Evolutionary conservation across 2,797 vertebrate genomes (phyloP).

Genomic region (Myotis vivesi): DNA sequence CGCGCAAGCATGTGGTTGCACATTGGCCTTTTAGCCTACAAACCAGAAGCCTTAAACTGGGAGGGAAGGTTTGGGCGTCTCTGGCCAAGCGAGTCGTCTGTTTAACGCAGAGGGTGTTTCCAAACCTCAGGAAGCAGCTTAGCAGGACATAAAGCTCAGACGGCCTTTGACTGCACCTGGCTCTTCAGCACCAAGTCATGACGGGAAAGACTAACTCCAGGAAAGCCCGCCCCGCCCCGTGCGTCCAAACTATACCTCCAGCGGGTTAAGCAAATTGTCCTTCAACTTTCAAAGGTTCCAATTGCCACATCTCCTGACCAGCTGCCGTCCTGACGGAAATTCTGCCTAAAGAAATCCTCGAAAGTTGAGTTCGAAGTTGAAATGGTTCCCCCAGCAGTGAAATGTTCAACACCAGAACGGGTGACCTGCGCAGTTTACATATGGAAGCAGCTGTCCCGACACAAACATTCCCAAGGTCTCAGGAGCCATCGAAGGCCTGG

Average conservation of each 20-base stretch:
- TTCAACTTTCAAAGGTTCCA: not conserved
- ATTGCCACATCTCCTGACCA: not conserved
- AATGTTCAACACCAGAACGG: not conserved
- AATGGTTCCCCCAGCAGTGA: not conserved
- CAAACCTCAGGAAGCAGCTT: slow-evolving; percentile 32
- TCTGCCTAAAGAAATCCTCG: slow-evolving; percentile 10
- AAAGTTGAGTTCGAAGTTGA: not conserved
- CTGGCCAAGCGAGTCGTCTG: not conserved
- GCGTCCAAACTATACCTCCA: not conserved
- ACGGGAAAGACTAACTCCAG: not conserved
- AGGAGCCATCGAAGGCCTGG: not conserved
- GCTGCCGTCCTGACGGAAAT: not conserved
- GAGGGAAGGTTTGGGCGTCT: not conserved
- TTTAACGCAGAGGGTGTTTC: slow-evolving; percentile 9
- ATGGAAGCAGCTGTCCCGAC: not conserved
- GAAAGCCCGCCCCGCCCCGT: not conserved
- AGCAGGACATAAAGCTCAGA: not conserved
- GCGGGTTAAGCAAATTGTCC: not conserved
- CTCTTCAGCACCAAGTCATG: not conserved
- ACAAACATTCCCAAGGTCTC: not conserved
- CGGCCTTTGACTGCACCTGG: not conserved
- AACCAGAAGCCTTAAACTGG: not conserved
- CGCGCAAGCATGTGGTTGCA: slow-evolving; percentile 72
- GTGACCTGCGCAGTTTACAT: not conserved
- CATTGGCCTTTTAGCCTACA: slow-evolving; percentile 62